A percentile compares a stretch with the other conserved stretches of the same genome.
These are phyloP conservation scores for Phoeniculus purpureus DNA, from an alignment of 2,797 vertebrate genomes.

Conservation along the genomic window DNA sequence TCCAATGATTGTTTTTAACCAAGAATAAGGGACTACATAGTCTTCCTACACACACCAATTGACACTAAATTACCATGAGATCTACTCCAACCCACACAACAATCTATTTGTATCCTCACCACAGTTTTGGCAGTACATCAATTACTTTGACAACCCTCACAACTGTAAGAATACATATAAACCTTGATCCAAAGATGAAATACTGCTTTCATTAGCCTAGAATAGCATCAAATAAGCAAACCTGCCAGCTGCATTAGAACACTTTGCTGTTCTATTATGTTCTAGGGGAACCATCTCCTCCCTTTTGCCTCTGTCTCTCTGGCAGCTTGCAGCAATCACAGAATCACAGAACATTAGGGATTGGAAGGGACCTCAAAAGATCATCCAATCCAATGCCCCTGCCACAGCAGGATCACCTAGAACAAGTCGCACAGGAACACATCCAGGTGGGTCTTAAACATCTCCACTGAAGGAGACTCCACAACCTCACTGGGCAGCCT, in stretches of 20 bases:
- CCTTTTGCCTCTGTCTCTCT: not conserved
- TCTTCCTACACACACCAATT: constrained; percentile 48
- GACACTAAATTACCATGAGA: constrained; percentile 50
- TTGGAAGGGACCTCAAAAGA: too few species aligned
- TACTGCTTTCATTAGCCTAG: constrained; percentile 44
- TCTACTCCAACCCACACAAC: constrained; percentile 43
- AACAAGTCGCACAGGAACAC: too few species aligned
- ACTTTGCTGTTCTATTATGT: not conserved
- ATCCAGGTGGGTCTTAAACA: too few species aligned
- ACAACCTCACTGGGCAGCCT: too few species aligned
- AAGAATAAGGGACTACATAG: constrained; percentile 25
- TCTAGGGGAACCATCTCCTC: not conserved
- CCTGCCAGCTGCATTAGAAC: not conserved
- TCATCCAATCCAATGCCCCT: too few species aligned
- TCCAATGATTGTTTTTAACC: not conserved
- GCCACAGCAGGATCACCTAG: too few species aligned
- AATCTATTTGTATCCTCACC: constrained; percentile 60
- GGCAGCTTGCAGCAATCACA: not conserved
- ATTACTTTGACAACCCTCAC: constrained; percentile 60
- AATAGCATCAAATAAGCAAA: constrained; percentile 50
- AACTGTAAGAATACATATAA: constrained; percentile 42
- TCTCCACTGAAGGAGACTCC: too few species aligned
- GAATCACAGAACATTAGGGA: too few species aligned
- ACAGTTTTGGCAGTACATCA: constrained; percentile 63
- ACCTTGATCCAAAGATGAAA: constrained; percentile 46